These are phyloP conservation scores for Sminthurinus aureus DNA, from an alignment of 2,888 invertebrate species.

Conservation along the genomic window DNA sequence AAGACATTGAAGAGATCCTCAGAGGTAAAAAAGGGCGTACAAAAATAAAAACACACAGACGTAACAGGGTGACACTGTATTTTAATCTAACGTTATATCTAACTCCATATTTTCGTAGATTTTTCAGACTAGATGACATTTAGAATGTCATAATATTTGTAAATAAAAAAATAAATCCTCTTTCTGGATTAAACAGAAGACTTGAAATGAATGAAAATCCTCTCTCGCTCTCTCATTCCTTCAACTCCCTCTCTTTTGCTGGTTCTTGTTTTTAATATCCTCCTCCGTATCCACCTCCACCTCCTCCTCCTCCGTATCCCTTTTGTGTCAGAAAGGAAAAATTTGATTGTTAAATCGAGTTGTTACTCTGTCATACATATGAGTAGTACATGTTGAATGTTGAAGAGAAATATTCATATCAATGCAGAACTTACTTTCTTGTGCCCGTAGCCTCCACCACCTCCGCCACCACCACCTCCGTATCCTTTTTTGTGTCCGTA, in stretches of 20 bases:
- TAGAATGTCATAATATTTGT: too few species aligned
- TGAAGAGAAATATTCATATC: neutral
- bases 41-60: too few species aligned
- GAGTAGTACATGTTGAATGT: neutral
- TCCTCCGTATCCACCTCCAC: neutral
- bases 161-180: too few species aligned
- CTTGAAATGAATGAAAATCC: too few species aligned
- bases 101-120: too few species aligned
- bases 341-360: neutral
- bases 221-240: neutral
- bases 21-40: too few species aligned
- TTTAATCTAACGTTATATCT: too few species aligned
- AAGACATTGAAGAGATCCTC: too few species aligned
- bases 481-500: constrained; percentile 19
- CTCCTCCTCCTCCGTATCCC: constrained; percentile 13
- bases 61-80: too few species aligned
- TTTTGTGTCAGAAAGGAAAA: neutral
- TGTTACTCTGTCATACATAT: neutral
- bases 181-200: too few species aligned
- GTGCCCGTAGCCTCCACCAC: constrained; percentile 32
- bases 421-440: neutral
- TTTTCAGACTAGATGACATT: neutral
- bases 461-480: constrained; percentile 32
- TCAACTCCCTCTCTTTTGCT: neutral
- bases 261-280: neutral